Base-by-base conservation (phyloP, 2,797 vertebrate species). In the Neopelma chrysocephalum region DNA sequence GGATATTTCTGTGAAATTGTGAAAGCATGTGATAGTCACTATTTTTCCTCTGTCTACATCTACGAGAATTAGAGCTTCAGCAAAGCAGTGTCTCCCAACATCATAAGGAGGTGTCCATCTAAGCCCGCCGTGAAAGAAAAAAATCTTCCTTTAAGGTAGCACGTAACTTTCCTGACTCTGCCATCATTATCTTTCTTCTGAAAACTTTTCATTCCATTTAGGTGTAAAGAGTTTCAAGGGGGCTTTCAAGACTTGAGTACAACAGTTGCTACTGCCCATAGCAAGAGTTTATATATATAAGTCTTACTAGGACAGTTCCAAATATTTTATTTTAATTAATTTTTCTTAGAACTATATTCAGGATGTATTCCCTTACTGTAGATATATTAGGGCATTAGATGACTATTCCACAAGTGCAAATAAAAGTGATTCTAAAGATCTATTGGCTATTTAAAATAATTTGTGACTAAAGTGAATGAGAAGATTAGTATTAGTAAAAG, bases 351-450 rank as follows among this genome's bases (percentile, higher is more conserved):
- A 71, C 32, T 78, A 34, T 29, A 47, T 47, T 82, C 38, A 68
- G 78, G 50, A 64, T 17, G 5, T n/a, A 47, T 50, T 79, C 22
- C 21, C 29, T 94, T 94, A 51, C n/a, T 58, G 40, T 65, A 71
- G 57, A 62, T 93, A 15, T 12, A 76, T 38, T 82, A 65, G 42
- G 61, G 34, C n/a, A 57, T 54, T 40, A 83, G 76, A 89, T 86
- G 50, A 58, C 47, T 93, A 58, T 69, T 88, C 38, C 65, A 91
- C 82, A 81, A 92, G 61, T 27, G 26, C 68, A 72, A 81, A 72
- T 56, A 86, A 54, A 91, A 90, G 61, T 31, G 22, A 90, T 85
- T 92, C 50, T 36, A 36, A 92, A 92, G 84, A 92, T 93, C 27
- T 89, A 36, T 78, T 86, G 43, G n/a, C 45, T 79, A 78, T 47